phyloP scores from a whole-genome alignment of 2,888 invertebrate genomes.

The Campoplex capitator region DNA sequence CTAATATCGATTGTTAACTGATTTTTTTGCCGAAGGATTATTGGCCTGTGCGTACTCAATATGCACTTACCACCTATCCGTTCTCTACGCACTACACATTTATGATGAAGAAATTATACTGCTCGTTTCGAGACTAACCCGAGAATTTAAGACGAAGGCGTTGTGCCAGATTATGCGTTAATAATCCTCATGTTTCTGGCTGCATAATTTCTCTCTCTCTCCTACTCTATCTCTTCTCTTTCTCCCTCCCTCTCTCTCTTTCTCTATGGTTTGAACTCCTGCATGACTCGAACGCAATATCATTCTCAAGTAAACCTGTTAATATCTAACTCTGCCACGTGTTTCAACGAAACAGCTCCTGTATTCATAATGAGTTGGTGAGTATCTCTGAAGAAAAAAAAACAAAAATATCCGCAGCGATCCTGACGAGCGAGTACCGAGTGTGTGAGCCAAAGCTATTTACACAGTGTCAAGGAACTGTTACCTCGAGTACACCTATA shows the following conservation, averaged over 20 bases:
- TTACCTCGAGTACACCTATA: conserved; percentile 7
- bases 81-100: background rate
- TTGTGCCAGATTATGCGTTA: conserved; percentile 42
- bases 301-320: conserved; percentile 52
- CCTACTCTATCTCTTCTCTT: no score
- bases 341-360: conserved; percentile 54
- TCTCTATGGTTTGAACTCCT: conserved; percentile 5
- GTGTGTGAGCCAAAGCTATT: conserved; percentile 44
- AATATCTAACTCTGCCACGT: conserved; percentile 10
- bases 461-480: conserved; percentile 56
- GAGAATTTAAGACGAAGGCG: conserved; percentile 32
- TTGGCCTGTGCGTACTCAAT: background rate
- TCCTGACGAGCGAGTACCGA: conserved; percentile 39
- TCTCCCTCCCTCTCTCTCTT: background rate
- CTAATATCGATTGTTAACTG: background rate
- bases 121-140: conserved; percentile 1
- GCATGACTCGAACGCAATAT: conserved; percentile 26
- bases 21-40: background rate
- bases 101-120: conserved; percentile 33
- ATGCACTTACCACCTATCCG: background rate
- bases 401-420: conserved; percentile 35
- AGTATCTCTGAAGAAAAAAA: conserved; percentile 38
- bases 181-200: conserved; percentile 46
- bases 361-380: conserved; percentile 46
- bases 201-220: background rate